Evolutionary conservation across 1,140 invertebrate species (phyloP), one percentile per base, ranked within the genome.

Genomic region (Lineus longissimus): DNA sequence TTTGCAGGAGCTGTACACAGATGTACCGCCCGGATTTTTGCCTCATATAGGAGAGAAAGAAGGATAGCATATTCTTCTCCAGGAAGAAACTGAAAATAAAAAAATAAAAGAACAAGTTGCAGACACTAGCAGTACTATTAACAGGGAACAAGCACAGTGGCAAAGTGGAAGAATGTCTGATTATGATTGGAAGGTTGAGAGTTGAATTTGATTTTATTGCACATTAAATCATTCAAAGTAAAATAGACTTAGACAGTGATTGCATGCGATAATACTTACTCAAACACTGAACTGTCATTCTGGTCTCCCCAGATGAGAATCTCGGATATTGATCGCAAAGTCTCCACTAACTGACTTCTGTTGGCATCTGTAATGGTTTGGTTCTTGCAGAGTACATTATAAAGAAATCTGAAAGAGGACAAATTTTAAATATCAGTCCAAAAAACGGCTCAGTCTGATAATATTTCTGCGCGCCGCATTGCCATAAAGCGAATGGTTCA

Each of bases 261-360:
- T n/a, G 9, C 4, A 29, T 7, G 31, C 23, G 47, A 1, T 4
- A 54, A 27, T 19, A 87, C 91, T 89, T 87, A 98, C 96, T 99
- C 97, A 86, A 99, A 99, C 31, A 99, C 95, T 65, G 94, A 91
- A 66, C 94, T 94, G 81, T 98, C 97, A 88, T 99, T 99, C 84
- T 99, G 97, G 84, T 99, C 97, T 29, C 97, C 97, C 97, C 97
- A 99, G 78, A 99, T 99, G 11, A 99, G 84, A 77, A 99, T 99
- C 85, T 99, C 97, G 23, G 97, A 94, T 74, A 99, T 98, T 41
- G 93, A 96, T 69, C 95, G 85, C 56, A 99, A 82, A 0, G 94
- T 97, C 84, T 99, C 97, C 15, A 99, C 95, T n/a, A 99, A 82
- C 17, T 98, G 85, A 29, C 92, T 90, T 70, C 92, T 87, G 78